A percentile compares a stretch with the other conserved stretches of the same genome.
Evolutionary conservation across 2,113 vertebrate genomes (phyloP).

Genomic region (Leptobrachium leishanense): DNA sequence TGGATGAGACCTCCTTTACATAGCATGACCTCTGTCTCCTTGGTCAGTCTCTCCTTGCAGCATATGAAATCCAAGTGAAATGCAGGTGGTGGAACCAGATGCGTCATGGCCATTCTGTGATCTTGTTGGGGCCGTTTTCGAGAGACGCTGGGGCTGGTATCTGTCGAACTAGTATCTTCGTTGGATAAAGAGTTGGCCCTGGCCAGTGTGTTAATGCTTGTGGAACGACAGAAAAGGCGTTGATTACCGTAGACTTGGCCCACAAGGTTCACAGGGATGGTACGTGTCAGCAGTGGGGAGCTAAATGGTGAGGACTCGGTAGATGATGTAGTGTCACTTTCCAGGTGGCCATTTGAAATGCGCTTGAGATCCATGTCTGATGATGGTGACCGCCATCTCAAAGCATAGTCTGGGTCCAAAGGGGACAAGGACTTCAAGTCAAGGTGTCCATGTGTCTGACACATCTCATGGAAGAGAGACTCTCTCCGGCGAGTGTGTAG

Average conservation of each 20-base stretch:
- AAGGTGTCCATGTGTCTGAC: slow-evolving; percentile 56
- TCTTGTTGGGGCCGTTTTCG: slow-evolving; percentile 56
- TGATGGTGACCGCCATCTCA: slow-evolving; percentile 41
- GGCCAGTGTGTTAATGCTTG: fast-evolving
- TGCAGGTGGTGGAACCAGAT: slow-evolving; percentile 53
- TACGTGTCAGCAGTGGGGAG: slow-evolving; percentile 45
- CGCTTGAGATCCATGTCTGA: slow-evolving; percentile 48
- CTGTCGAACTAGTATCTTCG: slow-evolving; percentile 10
- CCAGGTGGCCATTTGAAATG: slow-evolving; percentile 15
- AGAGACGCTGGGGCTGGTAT: slow-evolving; percentile 48
- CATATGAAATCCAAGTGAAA: slow-evolving; percentile 71
- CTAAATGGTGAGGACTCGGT: slow-evolving; percentile 56
- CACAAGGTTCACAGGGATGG: not conserved
- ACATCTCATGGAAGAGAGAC: slow-evolving; percentile 64
- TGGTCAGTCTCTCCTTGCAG: slow-evolving; percentile 65
- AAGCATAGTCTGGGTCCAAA: not conserved
- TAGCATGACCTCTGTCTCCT: slow-evolving; percentile 56
- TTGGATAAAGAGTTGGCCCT: slow-evolving; percentile 33
- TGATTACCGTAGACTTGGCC: not conserved
- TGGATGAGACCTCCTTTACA: slow-evolving; percentile 57
- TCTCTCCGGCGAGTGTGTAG: slow-evolving; percentile 66
- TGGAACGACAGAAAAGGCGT: not conserved
- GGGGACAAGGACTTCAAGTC: not conserved
- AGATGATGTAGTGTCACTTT: slow-evolving; percentile 58
- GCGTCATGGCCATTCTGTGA: not conserved